A percentile compares a stretch with the other conserved stretches of the same genome.
Evolutionary conservation across 2,113 vertebrate genomes (phyloP).

Genomic region (Suncus etruscus): DNA sequence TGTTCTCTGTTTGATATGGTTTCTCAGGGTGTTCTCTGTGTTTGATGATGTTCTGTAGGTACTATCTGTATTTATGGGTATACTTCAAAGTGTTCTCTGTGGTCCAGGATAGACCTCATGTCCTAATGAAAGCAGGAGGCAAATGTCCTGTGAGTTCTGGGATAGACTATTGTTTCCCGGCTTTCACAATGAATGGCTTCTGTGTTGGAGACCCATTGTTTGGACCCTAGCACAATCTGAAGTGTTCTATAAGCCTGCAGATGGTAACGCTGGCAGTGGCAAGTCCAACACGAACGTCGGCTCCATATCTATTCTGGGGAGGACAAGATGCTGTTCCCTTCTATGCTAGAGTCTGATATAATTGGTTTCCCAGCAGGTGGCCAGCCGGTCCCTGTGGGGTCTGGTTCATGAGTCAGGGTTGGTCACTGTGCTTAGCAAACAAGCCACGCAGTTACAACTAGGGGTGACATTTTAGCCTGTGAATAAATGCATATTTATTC

Average conservation of each 20-base stretch:
- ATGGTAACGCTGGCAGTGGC: slow-evolving; percentile 48
- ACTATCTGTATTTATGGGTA: not conserved
- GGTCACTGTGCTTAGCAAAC: not conserved
- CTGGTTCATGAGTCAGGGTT: not conserved
- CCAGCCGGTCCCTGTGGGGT: not conserved
- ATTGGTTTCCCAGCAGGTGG: slow-evolving; percentile 5
- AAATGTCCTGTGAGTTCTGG: not conserved
- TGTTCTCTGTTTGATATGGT: not conserved
- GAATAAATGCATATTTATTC: not conserved
- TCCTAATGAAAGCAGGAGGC: not conserved
- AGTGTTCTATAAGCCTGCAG: slow-evolving; percentile 53
- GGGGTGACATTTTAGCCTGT: not conserved
- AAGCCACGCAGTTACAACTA: not conserved
- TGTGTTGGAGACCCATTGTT: not conserved
- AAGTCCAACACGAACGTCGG: not conserved
- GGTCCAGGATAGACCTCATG: not conserved
- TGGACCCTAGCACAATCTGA: not conserved
- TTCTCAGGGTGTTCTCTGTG: not conserved
- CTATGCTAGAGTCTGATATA: not conserved
- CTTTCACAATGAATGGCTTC: not conserved
- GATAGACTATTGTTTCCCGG: not conserved
- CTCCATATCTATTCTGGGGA: slow-evolving; percentile 48
- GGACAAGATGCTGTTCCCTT: slow-evolving; percentile 43
- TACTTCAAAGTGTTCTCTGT: not conserved
- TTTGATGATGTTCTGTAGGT: not conserved